Conservation (phyloP, 2,888 invertebrate species). For the Antheraea yamamai region DNA sequence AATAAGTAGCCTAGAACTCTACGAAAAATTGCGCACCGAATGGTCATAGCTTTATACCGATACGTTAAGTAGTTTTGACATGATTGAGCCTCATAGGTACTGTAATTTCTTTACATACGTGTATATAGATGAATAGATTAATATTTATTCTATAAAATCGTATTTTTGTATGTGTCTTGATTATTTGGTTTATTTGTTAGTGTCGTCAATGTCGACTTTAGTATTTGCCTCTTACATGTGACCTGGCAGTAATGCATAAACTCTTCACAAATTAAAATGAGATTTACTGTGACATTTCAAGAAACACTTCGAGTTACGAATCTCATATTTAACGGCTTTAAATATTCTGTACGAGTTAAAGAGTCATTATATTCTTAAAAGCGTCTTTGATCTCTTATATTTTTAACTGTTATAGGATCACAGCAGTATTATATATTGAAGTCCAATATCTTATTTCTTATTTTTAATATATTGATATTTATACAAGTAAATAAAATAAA, state of each 20-base stretch:
- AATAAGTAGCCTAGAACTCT: no score
- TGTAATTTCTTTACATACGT: no score
- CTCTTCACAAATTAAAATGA: conserved; percentile 35
- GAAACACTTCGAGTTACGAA: not conserved
- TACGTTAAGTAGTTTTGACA: no score
- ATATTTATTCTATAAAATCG: not conserved
- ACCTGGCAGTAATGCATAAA: conserved; percentile 38
- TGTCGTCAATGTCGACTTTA: no score
- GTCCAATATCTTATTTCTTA: no score
- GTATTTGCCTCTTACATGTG: conserved; percentile 31
- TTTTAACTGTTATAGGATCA: not conserved
- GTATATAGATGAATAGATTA: not conserved
- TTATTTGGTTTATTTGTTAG: conserved; percentile 14
- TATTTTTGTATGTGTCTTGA: not conserved
- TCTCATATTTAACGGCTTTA: not conserved
- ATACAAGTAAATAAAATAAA: no score
- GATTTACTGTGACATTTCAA: conserved; percentile 37
- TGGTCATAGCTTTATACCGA: no score
- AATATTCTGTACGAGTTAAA: not conserved
- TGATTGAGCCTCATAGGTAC: no score
- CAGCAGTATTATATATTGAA: no score
- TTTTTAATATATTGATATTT: no score
- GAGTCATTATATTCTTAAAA: not conserved
- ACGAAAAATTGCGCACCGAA: no score
- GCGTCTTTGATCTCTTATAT: not conserved